Evolutionary conservation across 2,888 invertebrate species (phyloP), one percentile per base, ranked within the genome.

Genomic region (Ophion obscuratus): DNA sequence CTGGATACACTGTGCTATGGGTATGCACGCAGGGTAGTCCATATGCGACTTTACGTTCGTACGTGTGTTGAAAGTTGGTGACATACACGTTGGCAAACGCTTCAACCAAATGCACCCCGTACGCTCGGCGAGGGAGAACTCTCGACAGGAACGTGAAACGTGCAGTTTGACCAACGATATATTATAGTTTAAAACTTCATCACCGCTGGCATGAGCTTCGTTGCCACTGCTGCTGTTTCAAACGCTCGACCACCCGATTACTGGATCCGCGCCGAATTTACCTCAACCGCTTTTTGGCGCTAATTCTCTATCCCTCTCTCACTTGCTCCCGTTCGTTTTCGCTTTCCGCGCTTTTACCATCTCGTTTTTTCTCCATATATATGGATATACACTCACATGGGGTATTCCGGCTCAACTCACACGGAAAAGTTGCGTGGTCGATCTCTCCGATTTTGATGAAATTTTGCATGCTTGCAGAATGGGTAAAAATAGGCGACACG

Each of bases 171-270:
- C 88, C 88, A 89, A 89, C 89, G 88, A 90, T 90, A 89, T 89
- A 89, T 89, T 85, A 88, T 87, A 87, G 88, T 89, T 89, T 88
- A 89, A 89, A 90, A 89, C 89, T 89, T 90, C 87, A 88, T 89
- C 82, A 82, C 87, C 85, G 80, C 81, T 83, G 84, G 81, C 86
- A 83, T 87, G 74, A 67, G 71, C 59, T 71, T 76, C 82, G 78
- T 82, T 81, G 80, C 81, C 73, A 82, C 66, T 59, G 70, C 62
- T 77, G 71, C 82, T 71, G 81, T 40, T 83, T 80, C 84, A 79
- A 85, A 78, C 84, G 86, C 84, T 83, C 86, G 73, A 77, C 86
- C 81, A 74, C 77, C 81, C 86, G 86, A 83, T 83, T 83, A 83
- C 86, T 68, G 86, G 59, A 83, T 85, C 80, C 76, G 36, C 71